phyloP scores from a whole-genome alignment of 2,113 vertebrate species.

The Amphiprion ocellaris region DNA sequence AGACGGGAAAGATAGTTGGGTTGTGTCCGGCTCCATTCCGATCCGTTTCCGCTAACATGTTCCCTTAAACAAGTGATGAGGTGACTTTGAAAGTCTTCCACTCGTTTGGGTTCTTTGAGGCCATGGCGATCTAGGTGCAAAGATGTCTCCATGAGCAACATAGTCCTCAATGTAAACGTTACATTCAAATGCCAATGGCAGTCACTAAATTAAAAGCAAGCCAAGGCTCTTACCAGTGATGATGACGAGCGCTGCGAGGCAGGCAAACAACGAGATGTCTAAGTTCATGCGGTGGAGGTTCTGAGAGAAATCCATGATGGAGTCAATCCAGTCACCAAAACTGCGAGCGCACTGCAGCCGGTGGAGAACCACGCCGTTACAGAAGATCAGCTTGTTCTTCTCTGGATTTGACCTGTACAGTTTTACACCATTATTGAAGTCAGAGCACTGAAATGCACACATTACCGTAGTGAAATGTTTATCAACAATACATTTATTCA shows the following conservation, averaged over 20 bases:
- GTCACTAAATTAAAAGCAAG: constrained; percentile 2
- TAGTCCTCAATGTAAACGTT: background rate
- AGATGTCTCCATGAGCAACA: constrained; percentile 42
- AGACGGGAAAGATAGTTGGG: constrained; percentile 92
- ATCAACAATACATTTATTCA: background rate
- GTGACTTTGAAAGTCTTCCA: constrained; percentile 93
- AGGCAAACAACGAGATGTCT: constrained; percentile 91
- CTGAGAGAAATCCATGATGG: constrained; percentile 92
- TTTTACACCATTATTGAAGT: constrained; percentile 9
- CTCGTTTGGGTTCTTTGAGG: constrained; percentile 90
- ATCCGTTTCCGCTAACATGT: constrained; percentile 82
- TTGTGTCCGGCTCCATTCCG: constrained; percentile 82
- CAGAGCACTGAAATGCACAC: background rate
- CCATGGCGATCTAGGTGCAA: constrained; percentile 90
- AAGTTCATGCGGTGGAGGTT: constrained; percentile 91
- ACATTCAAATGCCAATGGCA: background rate
- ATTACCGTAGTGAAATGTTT: background rate
- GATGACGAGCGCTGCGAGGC: constrained; percentile 92
- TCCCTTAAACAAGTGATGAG: constrained; percentile 93
- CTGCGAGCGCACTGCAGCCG: constrained; percentile 90
- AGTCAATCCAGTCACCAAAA: constrained; percentile 94
- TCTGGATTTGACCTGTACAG: constrained; percentile 90
- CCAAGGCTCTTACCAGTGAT: constrained; percentile 87
- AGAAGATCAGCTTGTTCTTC: constrained; percentile 93
- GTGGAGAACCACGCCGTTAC: constrained; percentile 92